Conservation (phyloP, 2,888 invertebrate genomes). For the Bombyx huttoni region DNA sequence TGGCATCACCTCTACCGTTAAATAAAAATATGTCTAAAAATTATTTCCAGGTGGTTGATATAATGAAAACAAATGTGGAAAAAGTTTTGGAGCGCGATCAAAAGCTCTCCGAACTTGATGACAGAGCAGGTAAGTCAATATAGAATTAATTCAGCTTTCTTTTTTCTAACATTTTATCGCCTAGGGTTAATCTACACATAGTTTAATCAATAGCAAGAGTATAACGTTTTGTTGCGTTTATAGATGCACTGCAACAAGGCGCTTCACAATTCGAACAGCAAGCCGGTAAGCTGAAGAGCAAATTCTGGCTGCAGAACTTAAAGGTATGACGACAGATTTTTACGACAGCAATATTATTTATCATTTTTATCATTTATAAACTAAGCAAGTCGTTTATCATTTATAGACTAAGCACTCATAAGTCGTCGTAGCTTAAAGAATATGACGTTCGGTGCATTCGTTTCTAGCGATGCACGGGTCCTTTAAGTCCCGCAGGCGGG, state of each 20-base stretch:
- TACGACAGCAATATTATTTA: background rate
- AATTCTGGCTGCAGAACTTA: conserved; percentile 98
- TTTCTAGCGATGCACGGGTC: no score
- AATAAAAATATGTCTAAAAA: conserved; percentile 7
- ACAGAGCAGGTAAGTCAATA: conserved; percentile 77
- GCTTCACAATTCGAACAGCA: conserved; percentile 98
- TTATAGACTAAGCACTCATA: no score
- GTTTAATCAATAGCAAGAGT: no score
- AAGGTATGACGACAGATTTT: conserved; percentile 71
- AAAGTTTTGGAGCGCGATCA: conserved; percentile 97
- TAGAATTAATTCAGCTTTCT: no score
- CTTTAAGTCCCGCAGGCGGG: no score
- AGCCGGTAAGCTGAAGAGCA: conserved; percentile 96
- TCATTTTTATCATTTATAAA: background rate
- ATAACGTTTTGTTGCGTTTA: conserved; percentile 8
- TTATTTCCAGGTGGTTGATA: conserved; percentile 82
- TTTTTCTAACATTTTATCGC: no score
- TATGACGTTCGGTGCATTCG: no score
- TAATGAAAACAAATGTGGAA: conserved; percentile 97
- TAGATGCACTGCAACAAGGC: conserved; percentile 93
- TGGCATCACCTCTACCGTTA: background rate
- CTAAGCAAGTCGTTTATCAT: no score
- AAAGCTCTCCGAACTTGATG: conserved; percentile 95
- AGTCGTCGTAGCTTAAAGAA: no score
- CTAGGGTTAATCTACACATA: no score